Base-by-base conservation (phyloP, 2,888 invertebrate species). In the Rhingia campestris region DNA sequence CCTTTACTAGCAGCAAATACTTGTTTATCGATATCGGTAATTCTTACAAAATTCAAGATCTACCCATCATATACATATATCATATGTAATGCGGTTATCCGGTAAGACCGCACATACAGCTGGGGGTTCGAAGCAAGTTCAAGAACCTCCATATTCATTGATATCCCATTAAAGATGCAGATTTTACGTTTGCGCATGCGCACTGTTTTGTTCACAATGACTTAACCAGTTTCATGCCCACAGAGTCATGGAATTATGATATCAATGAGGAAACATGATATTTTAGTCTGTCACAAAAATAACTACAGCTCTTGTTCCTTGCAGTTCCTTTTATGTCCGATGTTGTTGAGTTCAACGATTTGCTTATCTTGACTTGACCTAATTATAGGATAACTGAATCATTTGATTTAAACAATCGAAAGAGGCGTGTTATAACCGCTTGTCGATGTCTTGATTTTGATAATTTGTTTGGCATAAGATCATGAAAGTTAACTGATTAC, bases 321-420 rank as follows among this genome's bases (percentile, higher is more conserved):
- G 12, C 35, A 43, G 9, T 4, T 22, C 14, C 41, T 47, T 51
- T n/a, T 33, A 47, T 59, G 22, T 70, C 53, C 43, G 22, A 61
- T 43, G 43, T 43, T 51, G 6, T 37, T 12, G 59, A 64, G 70
- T 70, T 76, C 75, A 81, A 76, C 12, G 59, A 58, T 53, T 81
- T 72, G 54, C 67, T 79, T 69, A 64, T 63, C 41, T 67, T 41
- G 12, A 74, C 37, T 69, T 79, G 79, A 82, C 82, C 79, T 10
- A 82, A 79, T 69, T 82, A n/a, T 59, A 22, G 33, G 35, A 66
- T 37, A 45, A 58, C 58, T 32, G 6, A 32, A 22, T 32, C 22
- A 22, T 22, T 33, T 43, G 39, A 43, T 70, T 35, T 12, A 22
- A 4, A 7, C n/a, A 10, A 35, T 22, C 14, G 12, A 14, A 14